These are phyloP conservation scores for Hippocampus guttulatus DNA, from an alignment of 2,113 vertebrate species.

Conservation along the genomic window DNA sequence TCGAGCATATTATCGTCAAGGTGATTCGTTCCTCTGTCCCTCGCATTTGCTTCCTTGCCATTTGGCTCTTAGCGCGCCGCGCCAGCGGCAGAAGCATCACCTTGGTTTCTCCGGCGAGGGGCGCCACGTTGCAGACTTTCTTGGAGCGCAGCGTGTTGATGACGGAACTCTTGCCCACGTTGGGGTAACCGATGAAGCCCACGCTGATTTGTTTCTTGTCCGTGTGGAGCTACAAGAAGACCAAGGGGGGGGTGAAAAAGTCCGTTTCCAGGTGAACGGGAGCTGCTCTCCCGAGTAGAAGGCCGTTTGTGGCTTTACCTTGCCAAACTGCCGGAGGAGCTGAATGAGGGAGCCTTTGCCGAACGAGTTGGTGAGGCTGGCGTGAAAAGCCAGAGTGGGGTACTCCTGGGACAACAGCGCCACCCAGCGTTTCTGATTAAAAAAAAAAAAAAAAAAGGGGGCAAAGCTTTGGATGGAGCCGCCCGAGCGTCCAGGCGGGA, in stretches of 20 bases:
- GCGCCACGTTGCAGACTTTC: constrained; percentile 96
- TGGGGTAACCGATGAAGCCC: constrained; percentile 97
- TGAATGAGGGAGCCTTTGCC: constrained; percentile 98
- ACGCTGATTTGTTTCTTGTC: constrained; percentile 99
- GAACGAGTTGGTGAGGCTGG: constrained; percentile 96
- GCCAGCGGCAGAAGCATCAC: constrained; percentile 51
- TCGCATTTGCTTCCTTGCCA: not conserved
- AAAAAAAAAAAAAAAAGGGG: not conserved
- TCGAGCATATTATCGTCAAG: too few relatives aligned
- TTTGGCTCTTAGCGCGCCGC: too few relatives aligned
- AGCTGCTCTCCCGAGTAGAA: constrained; percentile 8
- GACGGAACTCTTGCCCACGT: constrained; percentile 96
- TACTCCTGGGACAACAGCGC: constrained; percentile 89
- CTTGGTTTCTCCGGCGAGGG: constrained; percentile 96
- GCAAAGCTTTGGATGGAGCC: not conserved
- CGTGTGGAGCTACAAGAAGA: constrained; percentile 81
- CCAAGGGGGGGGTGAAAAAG: constrained; percentile 14
- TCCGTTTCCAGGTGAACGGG: constrained; percentile 9
- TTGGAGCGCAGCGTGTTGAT: constrained; percentile 95
- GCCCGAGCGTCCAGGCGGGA: not conserved
- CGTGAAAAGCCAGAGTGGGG: constrained; percentile 94
- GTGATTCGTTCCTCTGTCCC: too few relatives aligned
- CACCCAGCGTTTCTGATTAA: constrained; percentile 89
- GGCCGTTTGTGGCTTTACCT: constrained; percentile 71
- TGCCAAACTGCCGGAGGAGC: constrained; percentile 94